phyloP scores from a whole-genome alignment of 2,113 vertebrate species.

The Hemiscyllium ocellatum region DNA sequence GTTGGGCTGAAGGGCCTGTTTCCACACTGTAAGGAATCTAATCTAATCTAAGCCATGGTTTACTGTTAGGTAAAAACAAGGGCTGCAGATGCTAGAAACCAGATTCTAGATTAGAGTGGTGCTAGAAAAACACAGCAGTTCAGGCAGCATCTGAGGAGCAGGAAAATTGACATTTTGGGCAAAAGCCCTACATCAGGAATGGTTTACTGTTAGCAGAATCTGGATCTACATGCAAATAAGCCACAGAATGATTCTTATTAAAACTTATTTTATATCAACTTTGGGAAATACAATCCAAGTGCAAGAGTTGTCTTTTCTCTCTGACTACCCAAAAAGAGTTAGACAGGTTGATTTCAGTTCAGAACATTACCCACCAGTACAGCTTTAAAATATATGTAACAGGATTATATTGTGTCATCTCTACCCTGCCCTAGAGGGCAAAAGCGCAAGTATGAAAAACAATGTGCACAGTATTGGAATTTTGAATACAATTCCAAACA shows the following conservation, averaged over 20 bases:
- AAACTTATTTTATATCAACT: background rate
- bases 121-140: too few species aligned
- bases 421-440: background rate
- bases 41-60: too few species aligned
- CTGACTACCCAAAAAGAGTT: background rate
- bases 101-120: too few species aligned
- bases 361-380: background rate
- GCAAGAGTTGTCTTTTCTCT: background rate
- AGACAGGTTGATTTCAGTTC: background rate
- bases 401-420: background rate
- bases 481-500: background rate
- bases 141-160: too few species aligned
- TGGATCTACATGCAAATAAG: background rate
- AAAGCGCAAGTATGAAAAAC: conserved; percentile 22
- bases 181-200: too few species aligned
- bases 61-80: too few species aligned
- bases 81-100: too few species aligned
- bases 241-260: background rate
- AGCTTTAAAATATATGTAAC: background rate
- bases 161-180: too few species aligned
- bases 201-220: background rate
- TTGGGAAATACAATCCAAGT: background rate
- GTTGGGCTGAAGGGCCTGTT: too few species aligned
- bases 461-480: background rate
- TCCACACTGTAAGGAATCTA: too few species aligned